Evolutionary conservation across 2,888 invertebrate species (phyloP), one percentile per base, ranked within the genome.

Genomic region (Dicyrtomina minuta): DNA sequence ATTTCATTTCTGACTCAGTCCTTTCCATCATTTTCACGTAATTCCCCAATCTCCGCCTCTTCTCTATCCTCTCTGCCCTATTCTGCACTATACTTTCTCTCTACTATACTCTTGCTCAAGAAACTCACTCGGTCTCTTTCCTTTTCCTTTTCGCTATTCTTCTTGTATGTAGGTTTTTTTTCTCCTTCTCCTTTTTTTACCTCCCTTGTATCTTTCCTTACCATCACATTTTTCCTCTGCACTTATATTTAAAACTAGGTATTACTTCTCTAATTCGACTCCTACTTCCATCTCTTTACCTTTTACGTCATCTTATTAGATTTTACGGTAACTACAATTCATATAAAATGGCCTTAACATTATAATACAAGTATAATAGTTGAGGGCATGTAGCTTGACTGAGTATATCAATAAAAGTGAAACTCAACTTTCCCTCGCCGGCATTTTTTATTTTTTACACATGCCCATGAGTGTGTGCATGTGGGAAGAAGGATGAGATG

Each of bases 21-120:
- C 70, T 68, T 71, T 73, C 68, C 75, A 75, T 75, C 77, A 72
- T 75, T 70, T 76, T 70, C 75, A 75, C 78, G 69, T 74, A 73
- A 70, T 68, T 72, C 77, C 77, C 75, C 76, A 72, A 77, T 75
- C 72, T 72, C 67, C 75, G 65, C 58, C 43, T 67, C 60, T 60
- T 39, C 64, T 49, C 60, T 64, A 58, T 62, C 68, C 49, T 61
- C 66, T 46, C 43, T 67, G 43, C 72, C 71, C 64, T 70, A 73
- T 67, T 74, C 71, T 68, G 70, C 60, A 61, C 74, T 70, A n/a
- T 70, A 71, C 62, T 55, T 46, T 64, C 60, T 68, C 56, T 67
- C 70, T 66, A 33, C 33, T 33, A 33, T 5, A 33, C 33, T 33
- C 33, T 33, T 8, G 33, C 33, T 33, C 33, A n/a, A n/a, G n/a